phyloP scores from a whole-genome alignment of 2,113 vertebrate genomes.

The Lethenteron reissneri region DNA sequence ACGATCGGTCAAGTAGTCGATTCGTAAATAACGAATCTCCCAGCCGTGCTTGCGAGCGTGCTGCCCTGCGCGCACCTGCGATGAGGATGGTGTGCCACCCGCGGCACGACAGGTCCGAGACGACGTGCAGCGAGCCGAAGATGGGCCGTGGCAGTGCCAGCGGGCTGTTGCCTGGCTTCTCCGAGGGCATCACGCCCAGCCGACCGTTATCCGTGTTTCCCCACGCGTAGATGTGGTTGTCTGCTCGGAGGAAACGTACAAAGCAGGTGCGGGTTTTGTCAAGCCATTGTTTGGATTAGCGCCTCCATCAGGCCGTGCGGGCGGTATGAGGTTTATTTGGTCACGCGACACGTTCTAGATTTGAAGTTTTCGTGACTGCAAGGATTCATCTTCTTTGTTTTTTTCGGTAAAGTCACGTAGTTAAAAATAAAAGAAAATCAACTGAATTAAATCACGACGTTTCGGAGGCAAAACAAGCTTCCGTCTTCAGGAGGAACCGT shows the following conservation, averaged over 20 bases:
- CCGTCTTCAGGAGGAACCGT: too few relatives aligned
- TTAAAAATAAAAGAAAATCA: too few relatives aligned
- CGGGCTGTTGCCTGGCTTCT: constrained; percentile 68
- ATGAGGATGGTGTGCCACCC: constrained; percentile 98
- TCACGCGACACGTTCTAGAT: too few relatives aligned
- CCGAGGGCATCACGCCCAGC: constrained; percentile 66
- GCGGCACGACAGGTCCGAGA: constrained; percentile 72
- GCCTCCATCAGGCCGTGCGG: not conserved
- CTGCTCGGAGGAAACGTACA: constrained; percentile 21
- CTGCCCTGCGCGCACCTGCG: constrained; percentile 33
- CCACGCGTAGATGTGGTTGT: constrained; percentile 97
- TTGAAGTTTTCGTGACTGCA: too few relatives aligned
- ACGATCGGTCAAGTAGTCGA: not conserved
- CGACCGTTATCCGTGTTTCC: constrained; percentile 89
- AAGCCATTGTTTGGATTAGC: not conserved
- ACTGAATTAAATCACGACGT: too few relatives aligned
- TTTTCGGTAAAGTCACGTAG: too few relatives aligned
- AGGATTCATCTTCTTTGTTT: too few relatives aligned
- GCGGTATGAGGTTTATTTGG: too few relatives aligned
- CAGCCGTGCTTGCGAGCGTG: too few relatives aligned
- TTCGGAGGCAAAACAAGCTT: too few relatives aligned
- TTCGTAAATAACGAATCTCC: not conserved
- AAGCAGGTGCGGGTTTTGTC: not conserved
- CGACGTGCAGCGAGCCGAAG: constrained; percentile 83
- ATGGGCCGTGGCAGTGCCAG: constrained; percentile 87